Conservation (phyloP, 1,140 invertebrate genomes). For the Temnothorax curvispinosus region DNA sequence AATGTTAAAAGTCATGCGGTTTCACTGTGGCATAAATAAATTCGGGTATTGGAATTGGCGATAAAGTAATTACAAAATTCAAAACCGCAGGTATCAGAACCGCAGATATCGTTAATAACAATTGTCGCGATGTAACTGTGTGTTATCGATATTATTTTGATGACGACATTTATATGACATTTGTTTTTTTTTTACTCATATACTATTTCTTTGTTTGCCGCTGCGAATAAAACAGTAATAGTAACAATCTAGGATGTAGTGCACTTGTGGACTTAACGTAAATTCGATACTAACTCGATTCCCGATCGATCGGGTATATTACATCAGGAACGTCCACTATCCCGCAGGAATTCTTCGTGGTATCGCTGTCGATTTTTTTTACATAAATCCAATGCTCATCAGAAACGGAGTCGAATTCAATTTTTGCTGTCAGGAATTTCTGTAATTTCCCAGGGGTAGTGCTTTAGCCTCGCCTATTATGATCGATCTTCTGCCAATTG, state of each 20-base stretch:
- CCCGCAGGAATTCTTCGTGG: not conserved
- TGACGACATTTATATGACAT: not conserved
- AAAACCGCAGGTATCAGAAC: conserved; percentile 49
- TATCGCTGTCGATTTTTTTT: conserved; percentile 14
- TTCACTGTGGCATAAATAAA: conserved; percentile 53
- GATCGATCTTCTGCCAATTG: conserved; percentile 32
- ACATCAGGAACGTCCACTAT: not conserved
- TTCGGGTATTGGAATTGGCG: conserved; percentile 9
- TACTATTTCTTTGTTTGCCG: not conserved
- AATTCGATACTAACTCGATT: not conserved
- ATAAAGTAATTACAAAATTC: conserved; percentile 48
- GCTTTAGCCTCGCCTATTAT: not conserved
- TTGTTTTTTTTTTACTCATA: not conserved
- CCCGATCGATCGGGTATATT: not conserved
- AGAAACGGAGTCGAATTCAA: conserved; percentile 17
- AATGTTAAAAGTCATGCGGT: conserved; percentile 8
- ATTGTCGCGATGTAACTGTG: not conserved
- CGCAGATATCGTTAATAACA: conserved; percentile 39
- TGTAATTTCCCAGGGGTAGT: conserved; percentile 25
- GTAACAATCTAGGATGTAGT: not conserved
- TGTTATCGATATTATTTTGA: not conserved
- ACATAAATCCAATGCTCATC: conserved; percentile 34
- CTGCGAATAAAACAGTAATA: not conserved
- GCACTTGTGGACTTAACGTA: not conserved
- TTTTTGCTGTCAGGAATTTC: conserved; percentile 37